phyloP scores from a whole-genome alignment of 2,888 invertebrate genomes.

The Neria commutata region DNA sequence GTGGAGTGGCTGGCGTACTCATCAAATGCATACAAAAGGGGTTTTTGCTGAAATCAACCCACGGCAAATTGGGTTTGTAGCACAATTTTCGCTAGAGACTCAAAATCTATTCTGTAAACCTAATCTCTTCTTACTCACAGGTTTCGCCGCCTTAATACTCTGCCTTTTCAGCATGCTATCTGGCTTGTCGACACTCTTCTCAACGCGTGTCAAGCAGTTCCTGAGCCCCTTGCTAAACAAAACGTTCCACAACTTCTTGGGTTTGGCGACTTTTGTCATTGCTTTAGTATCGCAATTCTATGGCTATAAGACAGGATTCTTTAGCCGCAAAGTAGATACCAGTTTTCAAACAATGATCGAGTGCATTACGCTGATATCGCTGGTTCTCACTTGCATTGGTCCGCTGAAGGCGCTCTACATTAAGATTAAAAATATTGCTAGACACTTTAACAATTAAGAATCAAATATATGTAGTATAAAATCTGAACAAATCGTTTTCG shows the following conservation, averaged over 20 bases:
- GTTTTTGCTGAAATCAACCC: conserved; percentile 43
- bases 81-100: no score
- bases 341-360: conserved; percentile 50
- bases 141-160: conserved; percentile 53
- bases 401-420: conserved; percentile 48
- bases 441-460: conserved; percentile 41
- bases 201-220: conserved; percentile 41
- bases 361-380: conserved; percentile 47
- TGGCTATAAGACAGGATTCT: conserved; percentile 55
- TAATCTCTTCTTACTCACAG: conserved; percentile 37
- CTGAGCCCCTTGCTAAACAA: conserved; percentile 53
- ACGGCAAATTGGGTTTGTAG: conserved; percentile 51
- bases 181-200: conserved; percentile 51
- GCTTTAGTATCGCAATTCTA: conserved; percentile 54
- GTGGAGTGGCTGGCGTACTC: conserved; percentile 51
- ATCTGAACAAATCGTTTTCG: no score
- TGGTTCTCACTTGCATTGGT: conserved; percentile 48
- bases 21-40: conserved; percentile 51
- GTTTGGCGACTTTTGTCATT: conserved; percentile 49
- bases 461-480: no score
- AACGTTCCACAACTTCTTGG: conserved; percentile 52
- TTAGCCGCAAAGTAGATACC: conserved; percentile 36
- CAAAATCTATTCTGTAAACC: no score
- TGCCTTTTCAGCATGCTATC: conserved; percentile 50
- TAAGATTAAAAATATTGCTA: conserved; percentile 36